Base-by-base conservation (phyloP, 2,113 vertebrate genomes). In the Phasianus colchicus region DNA sequence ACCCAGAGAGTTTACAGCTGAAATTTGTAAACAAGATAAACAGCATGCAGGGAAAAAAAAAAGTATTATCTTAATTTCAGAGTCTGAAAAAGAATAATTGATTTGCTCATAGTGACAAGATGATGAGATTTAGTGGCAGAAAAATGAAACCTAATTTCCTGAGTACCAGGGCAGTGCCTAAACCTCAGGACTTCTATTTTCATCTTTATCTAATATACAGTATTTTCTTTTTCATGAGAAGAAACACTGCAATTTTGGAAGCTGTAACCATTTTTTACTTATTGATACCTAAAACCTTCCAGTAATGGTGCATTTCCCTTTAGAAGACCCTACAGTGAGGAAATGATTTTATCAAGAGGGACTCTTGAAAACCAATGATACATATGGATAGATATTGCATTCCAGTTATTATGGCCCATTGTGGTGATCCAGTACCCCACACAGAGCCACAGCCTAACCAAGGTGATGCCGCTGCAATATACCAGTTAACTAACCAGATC, bases 1-100 rank as follows among this genome's bases (percentile, higher is more conserved):
- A 66, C 65, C 34, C 77, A 58, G 42, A 45, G 22, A 71, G 17
- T 58, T 90, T 77, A 67, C 34, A 67, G 30, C 4, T 71, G 61
- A 86, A 84, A 27, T 54, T 76, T 81, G n/a, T n/a, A 92, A 79
- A 78, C 43, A 63, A 75, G 77, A 87, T 71, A 86, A 86, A 81
- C 24, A 91, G 55, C 29, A 64, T 8, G 48, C 1, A 2, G 27
- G 15, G 19, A 8, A 63, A 20, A 4, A 65, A 69, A 65, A 70
- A 36, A 13, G 4, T 9, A 70, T 21, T 55, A 40, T 32, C 43
- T 77, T 83, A 11, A 65, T 57, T 89, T 75, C 45, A 50, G 70
- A 57, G n/a, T 10, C 30, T 75, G 45, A 60, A 84, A 84, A 87
- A 87, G 9, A 15, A 57, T 29, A 73, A 79, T 20, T 19, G 5